phyloP scores from a whole-genome alignment of 2,113 vertebrate species.

The Leucopsar rothschildi region DNA sequence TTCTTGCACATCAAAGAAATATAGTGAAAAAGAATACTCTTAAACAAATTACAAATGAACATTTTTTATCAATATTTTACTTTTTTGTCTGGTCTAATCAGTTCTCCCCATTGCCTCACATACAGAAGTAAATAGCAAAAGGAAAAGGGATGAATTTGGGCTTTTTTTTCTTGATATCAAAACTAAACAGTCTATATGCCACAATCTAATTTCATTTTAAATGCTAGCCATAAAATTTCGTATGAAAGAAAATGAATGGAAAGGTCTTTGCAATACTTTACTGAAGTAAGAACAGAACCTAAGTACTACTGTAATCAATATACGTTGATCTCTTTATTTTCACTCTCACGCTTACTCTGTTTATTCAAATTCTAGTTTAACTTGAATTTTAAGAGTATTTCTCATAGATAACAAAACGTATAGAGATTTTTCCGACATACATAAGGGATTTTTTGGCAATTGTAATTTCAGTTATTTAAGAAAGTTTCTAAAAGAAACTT shows the following conservation, averaged over 20 bases:
- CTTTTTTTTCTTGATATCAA: background rate
- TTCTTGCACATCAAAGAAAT: background rate
- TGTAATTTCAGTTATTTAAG: background rate
- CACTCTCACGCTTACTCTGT: background rate
- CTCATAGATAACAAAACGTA: background rate
- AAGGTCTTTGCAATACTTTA: background rate
- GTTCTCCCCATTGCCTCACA: accelerated
- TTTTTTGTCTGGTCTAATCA: background rate
- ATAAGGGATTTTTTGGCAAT: background rate
- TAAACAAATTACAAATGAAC: background rate
- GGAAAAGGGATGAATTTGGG: background rate
- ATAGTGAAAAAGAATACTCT: background rate
- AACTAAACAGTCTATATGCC: too few species aligned
- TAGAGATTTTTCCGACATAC: background rate
- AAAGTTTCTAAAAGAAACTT: background rate
- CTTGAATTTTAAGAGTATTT: background rate
- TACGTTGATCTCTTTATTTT: background rate
- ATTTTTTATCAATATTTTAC: background rate
- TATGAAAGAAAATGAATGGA: background rate
- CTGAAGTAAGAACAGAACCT: background rate
- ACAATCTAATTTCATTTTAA: background rate
- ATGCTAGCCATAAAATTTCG: background rate
- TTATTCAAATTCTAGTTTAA: background rate
- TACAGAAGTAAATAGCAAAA: background rate
- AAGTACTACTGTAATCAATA: background rate